phyloP scores from a whole-genome alignment of 2,113 vertebrate genomes.

The Gambusia affinis region DNA sequence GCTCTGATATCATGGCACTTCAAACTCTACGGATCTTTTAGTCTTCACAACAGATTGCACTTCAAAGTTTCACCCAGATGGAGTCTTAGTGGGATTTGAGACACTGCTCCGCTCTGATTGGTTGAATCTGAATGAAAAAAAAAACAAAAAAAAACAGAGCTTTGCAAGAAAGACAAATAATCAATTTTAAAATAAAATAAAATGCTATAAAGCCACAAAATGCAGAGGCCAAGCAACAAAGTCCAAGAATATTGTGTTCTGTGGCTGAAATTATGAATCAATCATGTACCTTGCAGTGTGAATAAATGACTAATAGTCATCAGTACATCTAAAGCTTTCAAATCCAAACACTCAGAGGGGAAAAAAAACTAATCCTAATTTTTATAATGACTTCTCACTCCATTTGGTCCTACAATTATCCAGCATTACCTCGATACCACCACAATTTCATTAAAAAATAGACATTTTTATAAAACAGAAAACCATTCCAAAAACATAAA shows the following conservation, averaged over 20 bases:
- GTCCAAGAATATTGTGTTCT: no score
- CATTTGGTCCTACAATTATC: constrained; percentile 64
- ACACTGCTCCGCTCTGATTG: constrained; percentile 5
- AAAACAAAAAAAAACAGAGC: neutral
- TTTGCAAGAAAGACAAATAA: constrained; percentile 8
- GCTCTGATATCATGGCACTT: constrained; percentile 25
- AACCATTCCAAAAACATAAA: constrained; percentile 62
- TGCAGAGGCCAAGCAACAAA: neutral
- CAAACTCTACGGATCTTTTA: neutral
- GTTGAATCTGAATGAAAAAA: neutral
- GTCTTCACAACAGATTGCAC: constrained; percentile 8
- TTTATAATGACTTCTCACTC: constrained; percentile 30
- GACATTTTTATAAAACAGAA: constrained; percentile 57
- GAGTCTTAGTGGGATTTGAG: constrained; percentile 19
- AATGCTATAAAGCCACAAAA: neutral
- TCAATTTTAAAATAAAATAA: neutral
- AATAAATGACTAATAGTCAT: constrained; percentile 14
- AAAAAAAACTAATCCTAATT: neutral
- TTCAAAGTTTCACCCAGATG: constrained; percentile 10
- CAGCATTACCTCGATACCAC: constrained; percentile 41
- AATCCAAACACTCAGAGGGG: neutral
- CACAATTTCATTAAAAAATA: constrained; percentile 67
- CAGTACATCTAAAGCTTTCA: constrained; percentile 28
- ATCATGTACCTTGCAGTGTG: constrained; percentile 26
- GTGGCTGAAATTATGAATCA: neutral